Base-by-base conservation (phyloP, 2,888 invertebrate genomes). In the Eupithecia exiguata region DNA sequence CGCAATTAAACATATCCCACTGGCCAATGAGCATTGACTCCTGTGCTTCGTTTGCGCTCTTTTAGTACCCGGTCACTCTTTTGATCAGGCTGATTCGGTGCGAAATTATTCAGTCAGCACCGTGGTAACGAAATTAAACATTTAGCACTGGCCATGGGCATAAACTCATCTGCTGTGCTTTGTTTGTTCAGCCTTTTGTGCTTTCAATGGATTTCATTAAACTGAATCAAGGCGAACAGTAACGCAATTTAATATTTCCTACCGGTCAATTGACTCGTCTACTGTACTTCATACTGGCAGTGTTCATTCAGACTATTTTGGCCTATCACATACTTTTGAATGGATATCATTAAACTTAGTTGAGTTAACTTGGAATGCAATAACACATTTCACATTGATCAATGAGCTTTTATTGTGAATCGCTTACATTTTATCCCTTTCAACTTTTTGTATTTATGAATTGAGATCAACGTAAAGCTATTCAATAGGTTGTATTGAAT, bases 1-100 rank as follows among this genome's bases (percentile, higher is more conserved):
- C 70, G 77, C 72, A 80, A 80, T 80, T 78, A 79, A 77, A 77
- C 77, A 78, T 78, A 70, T 70, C 69, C 70, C 74, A 61, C 74
- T 73, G 69, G 75, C 74, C 76, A 75, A 69, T 76, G 77, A 70
- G 72, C 71, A 63, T 71, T 70, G 66, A 65, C 77, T 74, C 35
- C 43, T 6, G 58, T 73, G 71, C 72, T 53, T n/a, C 30, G n/a
- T 71, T 73, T 25, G 66, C 25, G 25, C 5, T 49, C 53, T 46
- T 62, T 46, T 30, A 70, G 70, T 65, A 30, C 25, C 49, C 6
- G n/a, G 12, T 21, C 68, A 21, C 5, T 53, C n/a, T 21, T 25
- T 53, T 21, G 53, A 58, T 58, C 58, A 14, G 12, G 25, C 58
- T 58, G 12, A 58, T 58, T 58, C 7, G 1, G 25, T 12, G 12